Conservation (phyloP, 2,113 vertebrate genomes). For the Callopanchax toddi region DNA sequence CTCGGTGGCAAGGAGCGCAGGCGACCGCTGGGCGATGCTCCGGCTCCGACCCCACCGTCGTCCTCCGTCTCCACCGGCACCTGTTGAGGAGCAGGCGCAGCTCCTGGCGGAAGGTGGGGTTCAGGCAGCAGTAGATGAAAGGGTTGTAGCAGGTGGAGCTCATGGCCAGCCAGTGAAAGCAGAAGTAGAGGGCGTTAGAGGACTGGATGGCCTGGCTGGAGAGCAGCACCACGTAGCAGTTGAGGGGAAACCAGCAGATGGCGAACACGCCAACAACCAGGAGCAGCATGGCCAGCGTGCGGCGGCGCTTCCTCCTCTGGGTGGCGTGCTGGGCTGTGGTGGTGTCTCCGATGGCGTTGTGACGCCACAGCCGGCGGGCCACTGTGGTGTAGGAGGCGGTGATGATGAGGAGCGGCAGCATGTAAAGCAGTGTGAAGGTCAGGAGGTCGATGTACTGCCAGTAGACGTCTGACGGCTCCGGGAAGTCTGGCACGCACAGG, state of each 20-base stretch:
- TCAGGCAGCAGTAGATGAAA: conserved; percentile 97
- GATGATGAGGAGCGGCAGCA: conserved; percentile 91
- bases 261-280: conserved; percentile 91
- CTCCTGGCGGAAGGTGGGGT: conserved; percentile 89
- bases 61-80: conserved; percentile 74
- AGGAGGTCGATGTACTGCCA: conserved; percentile 93
- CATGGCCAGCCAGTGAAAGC: conserved; percentile 95
- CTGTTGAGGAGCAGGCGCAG: conserved; percentile 84
- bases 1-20: conserved; percentile 49
- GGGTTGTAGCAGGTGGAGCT: conserved; percentile 98
- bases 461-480: conserved; percentile 90
- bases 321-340: conserved; percentile 89
- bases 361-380: conserved; percentile 89
- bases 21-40: conserved; percentile 23
- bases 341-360: conserved; percentile 87
- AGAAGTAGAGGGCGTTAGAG: conserved; percentile 89
- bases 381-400: conserved; percentile 86
- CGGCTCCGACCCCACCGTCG: conserved; percentile 25
- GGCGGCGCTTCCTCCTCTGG: conserved; percentile 85
- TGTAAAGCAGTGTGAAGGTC: conserved; percentile 90
- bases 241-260: conserved; percentile 94
- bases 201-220: conserved; percentile 89
- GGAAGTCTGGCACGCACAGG: conserved; percentile 91
- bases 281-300: conserved; percentile 93
- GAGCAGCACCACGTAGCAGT: conserved; percentile 92